phyloP scores from a whole-genome alignment of 2,113 vertebrate species.

The Struthidea cinerea region DNA sequence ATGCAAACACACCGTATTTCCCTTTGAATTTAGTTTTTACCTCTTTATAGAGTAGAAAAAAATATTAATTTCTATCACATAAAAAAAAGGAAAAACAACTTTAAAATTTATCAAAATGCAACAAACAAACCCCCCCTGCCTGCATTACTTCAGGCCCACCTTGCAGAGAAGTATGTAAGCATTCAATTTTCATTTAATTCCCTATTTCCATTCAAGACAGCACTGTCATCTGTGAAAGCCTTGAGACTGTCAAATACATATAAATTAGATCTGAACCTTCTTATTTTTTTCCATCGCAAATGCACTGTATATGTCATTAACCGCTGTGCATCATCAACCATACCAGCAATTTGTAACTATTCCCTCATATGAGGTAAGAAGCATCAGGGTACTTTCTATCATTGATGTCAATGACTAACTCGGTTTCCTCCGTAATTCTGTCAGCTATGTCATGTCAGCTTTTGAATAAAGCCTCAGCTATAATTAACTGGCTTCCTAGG shows the following conservation, averaged over 20 bases:
- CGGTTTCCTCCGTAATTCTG: neutral
- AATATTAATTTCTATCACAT: neutral
- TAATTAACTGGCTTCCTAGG: conserved; percentile 14
- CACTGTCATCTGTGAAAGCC: neutral
- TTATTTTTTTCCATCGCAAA: neutral
- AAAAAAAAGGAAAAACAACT: neutral
- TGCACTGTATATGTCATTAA: neutral
- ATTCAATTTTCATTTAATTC: neutral
- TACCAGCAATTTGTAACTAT: neutral
- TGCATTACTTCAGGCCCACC: neutral
- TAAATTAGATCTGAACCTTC: neutral
- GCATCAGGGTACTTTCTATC: neutral
- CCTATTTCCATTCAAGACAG: neutral
- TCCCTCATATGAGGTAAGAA: neutral
- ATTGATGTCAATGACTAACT: neutral
- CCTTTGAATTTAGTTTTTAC: neutral
- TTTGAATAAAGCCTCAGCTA: neutral
- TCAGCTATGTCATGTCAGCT: neutral
- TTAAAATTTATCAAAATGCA: neutral
- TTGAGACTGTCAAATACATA: neutral
- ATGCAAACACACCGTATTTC: neutral
- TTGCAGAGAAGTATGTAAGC: neutral
- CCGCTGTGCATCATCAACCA: neutral
- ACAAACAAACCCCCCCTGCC: fast-evolving
- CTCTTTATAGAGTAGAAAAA: neutral